phyloP scores from a whole-genome alignment of 1,140 invertebrate genomes.

The Drosophila ficusphila region DNA sequence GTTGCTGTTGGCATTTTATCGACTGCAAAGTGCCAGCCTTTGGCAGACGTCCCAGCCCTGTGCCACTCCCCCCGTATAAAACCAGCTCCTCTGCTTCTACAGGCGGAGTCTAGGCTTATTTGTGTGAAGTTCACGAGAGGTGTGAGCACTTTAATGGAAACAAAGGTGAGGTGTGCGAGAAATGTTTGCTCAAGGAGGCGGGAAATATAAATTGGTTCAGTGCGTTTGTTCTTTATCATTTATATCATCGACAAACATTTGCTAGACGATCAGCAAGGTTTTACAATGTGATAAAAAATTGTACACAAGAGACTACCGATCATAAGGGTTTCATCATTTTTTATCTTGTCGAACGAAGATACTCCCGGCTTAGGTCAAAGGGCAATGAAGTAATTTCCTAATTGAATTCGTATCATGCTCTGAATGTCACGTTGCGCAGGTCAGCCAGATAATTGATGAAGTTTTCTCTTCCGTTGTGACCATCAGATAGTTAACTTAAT shows the following conservation, averaged over 20 bases:
- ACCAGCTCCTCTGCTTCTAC: background rate
- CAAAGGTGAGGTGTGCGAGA: constrained; percentile 3
- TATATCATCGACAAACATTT: constrained; percentile 3
- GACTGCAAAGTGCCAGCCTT: constrained; percentile 59
- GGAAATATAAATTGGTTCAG: background rate
- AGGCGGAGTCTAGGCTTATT: constrained; percentile 31
- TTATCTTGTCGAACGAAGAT: background rate
- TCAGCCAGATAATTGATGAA: constrained; percentile 12
- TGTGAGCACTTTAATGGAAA: constrained; percentile 17
- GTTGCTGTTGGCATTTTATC: constrained; percentile 63
- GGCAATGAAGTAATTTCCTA: constrained; percentile 18
- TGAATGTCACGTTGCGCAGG: constrained; percentile 13
- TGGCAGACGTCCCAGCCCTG: constrained; percentile 22
- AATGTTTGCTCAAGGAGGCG: background rate
- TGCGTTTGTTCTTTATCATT: background rate
- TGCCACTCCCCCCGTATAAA: background rate
- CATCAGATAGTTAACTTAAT: constrained; percentile 7
- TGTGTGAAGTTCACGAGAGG: constrained; percentile 15
- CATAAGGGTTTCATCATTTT: too few species aligned
- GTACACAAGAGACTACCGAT: too few species aligned
- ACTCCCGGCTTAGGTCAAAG: background rate
- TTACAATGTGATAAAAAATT: background rate
- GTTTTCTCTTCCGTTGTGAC: background rate
- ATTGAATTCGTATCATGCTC: constrained; percentile 29
- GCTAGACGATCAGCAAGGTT: background rate